These are phyloP conservation scores for Lutjanus erythropterus DNA, from an alignment of 2,113 vertebrate species.

Conservation along the genomic window DNA sequence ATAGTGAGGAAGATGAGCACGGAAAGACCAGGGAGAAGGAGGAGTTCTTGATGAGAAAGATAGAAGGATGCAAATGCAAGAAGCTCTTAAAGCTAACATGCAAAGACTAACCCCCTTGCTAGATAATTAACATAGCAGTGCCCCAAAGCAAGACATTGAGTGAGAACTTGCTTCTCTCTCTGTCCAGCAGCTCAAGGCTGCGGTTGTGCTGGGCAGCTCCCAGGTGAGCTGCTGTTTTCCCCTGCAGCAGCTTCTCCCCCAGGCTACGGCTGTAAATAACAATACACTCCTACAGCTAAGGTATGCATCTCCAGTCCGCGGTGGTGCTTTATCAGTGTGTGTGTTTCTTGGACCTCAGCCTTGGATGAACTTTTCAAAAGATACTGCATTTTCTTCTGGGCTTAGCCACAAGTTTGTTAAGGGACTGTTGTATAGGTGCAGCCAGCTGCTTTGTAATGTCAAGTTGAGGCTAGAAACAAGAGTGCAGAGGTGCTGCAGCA, in stretches of 20 bases:
- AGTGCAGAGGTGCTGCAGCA: not conserved
- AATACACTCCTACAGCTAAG: constrained; percentile 26
- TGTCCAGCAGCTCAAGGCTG: constrained; percentile 62
- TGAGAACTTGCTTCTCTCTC: constrained; percentile 1
- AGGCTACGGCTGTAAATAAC: constrained; percentile 51
- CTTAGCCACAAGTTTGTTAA: not conserved
- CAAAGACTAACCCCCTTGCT: not conserved
- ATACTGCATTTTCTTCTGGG: not conserved
- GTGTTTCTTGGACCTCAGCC: constrained; percentile 17
- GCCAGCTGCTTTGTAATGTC: not conserved
- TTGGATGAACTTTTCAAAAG: constrained; percentile 13
- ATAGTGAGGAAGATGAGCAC: no score
- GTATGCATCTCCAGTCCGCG: constrained; percentile 28
- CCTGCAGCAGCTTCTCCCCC: constrained; percentile 27
- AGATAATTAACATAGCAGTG: constrained; percentile 42
- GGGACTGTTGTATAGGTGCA: not conserved
- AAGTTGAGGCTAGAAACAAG: constrained; percentile 1
- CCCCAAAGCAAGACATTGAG: constrained; percentile 57
- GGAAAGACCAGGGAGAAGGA: not conserved
- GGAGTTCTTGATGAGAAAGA: constrained; percentile 16
- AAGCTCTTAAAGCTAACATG: constrained; percentile 2
- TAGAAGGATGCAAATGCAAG: not conserved
- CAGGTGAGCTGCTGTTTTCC: constrained; percentile 29
- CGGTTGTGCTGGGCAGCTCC: constrained; percentile 36
- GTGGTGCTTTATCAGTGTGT: constrained; percentile 36